Evolutionary conservation across 2,797 vertebrate genomes (phyloP).

Genomic region (Clarias laeviceps): DNA sequence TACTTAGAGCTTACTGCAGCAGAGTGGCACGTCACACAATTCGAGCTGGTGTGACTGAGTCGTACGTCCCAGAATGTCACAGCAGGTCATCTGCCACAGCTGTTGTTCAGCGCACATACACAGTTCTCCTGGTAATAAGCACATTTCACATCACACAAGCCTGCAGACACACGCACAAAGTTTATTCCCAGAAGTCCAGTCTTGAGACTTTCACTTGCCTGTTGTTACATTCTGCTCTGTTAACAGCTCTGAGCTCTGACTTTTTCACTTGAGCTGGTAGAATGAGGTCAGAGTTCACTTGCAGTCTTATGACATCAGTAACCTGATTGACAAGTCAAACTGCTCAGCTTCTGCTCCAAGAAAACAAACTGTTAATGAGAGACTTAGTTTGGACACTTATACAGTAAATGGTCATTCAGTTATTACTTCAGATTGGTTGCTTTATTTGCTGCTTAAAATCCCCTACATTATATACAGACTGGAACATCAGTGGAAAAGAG

Average conservation of each 20-base stretch:
- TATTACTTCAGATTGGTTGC: background rate
- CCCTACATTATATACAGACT: background rate
- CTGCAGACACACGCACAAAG: background rate
- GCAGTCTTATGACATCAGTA: background rate
- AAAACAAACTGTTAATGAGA: background rate
- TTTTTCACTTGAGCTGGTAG: constrained; percentile 30
- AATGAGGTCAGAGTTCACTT: background rate
- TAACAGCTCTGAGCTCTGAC: constrained; percentile 55
- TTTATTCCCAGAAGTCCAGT: background rate
- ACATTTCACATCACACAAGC: constrained; percentile 2
- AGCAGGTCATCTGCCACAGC: constrained; percentile 73
- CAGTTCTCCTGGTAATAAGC: background rate
- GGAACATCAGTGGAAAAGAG: background rate
- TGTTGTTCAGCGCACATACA: constrained; percentile 61
- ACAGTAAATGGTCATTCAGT: background rate
- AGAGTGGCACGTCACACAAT: constrained; percentile 67
- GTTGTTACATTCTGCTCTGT: constrained; percentile 61
- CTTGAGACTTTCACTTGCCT: constrained; percentile 37
- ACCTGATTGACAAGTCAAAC: background rate
- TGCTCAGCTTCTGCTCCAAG: background rate
- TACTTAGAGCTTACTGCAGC: constrained; percentile 64
- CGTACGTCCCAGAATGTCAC: constrained; percentile 66
- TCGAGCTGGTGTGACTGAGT: constrained; percentile 64
- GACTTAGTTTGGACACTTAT: background rate
- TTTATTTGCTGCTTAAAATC: background rate